Evolutionary conservation across 2,888 invertebrate genomes (phyloP), one percentile per base, ranked within the genome.

Genomic region (Xylophagus ater): DNA sequence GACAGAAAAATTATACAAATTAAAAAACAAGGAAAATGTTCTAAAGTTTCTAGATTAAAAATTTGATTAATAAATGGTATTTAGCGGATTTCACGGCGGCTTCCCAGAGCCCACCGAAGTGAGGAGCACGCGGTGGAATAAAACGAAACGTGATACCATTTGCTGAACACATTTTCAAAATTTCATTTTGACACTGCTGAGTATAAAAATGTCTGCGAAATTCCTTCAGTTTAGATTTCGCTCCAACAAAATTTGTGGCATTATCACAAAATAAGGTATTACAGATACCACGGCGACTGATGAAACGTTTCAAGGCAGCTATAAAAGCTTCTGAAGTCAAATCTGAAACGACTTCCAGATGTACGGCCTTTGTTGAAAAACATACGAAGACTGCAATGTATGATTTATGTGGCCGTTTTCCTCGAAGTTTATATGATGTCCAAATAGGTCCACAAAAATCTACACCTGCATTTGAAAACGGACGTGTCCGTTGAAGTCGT

Each of bases 121-220:
- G 52, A 2, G 53, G 50, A 8, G 51, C 42, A 8, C 33, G 26
- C 3, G 53, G 50, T 4, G 54, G 52, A 20, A 46, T 52, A 25
- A 55, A 58, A 19, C n/a, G n/a, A n/a, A n/a, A n/a, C n/a, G n/a
- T n/a, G n/a, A n/a, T n/a, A n/a, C n/a, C n/a, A n/a, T n/a, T n/a
- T n/a, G n/a, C n/a, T 5, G 31, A 14, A 13, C 35, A 29, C 18
- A 33, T 34, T 5, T 4, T 13, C 3, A 28, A 9, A n/a, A n/a
- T n/a, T n/a, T n/a, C n/a, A n/a, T n/a, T n/a, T n/a, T n/a, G n/a
- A n/a, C n/a, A n/a, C n/a, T n/a, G n/a, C n/a, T n/a, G n/a, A n/a
- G n/a, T n/a, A n/a, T n/a, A n/a, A n/a, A n/a, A n/a, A n/a, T n/a
- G n/a, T n/a, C n/a, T n/a, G n/a, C n/a, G n/a, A n/a, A n/a, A n/a